Conservation (phyloP, 2,797 vertebrate species). For the Sylvia borin region DNA sequence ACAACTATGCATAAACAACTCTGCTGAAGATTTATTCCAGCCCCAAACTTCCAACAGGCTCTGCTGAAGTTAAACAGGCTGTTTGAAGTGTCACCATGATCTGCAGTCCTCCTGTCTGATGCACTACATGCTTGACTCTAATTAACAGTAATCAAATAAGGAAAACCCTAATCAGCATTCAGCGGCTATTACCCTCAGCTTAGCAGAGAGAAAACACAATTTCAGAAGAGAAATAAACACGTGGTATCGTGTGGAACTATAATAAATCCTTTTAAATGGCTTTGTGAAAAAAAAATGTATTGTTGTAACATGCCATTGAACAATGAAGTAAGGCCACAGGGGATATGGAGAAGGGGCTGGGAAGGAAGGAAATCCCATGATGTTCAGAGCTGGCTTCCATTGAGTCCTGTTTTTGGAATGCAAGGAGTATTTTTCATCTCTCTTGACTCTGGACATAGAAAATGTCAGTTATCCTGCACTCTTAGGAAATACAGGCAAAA, state of each 20-base stretch:
- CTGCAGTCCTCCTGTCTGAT: slow-evolving; percentile 36
- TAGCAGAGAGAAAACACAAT: slow-evolving; percentile 32
- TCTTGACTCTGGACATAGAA: not conserved
- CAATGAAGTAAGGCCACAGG: not conserved
- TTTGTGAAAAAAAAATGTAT: not conserved
- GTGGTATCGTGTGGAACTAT: not conserved
- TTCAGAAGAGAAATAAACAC: slow-evolving; percentile 42
- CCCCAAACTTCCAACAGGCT: slow-evolving; percentile 43
- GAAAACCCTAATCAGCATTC: slow-evolving; percentile 64
- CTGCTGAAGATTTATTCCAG: slow-evolving; percentile 11
- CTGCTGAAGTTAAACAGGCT: slow-evolving; percentile 45
- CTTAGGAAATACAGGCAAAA: not conserved
- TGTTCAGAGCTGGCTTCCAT: not conserved
- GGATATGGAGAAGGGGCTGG: not conserved
- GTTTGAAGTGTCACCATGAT: slow-evolving; percentile 67
- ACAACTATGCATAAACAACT: slow-evolving; percentile 62
- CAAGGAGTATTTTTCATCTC: not conserved
- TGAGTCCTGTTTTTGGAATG: not conserved
- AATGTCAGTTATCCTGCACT: not conserved
- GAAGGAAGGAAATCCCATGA: not conserved
- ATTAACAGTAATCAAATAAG: slow-evolving; percentile 73
- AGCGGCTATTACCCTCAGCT: slow-evolving; percentile 39
- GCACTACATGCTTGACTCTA: slow-evolving; percentile 49
- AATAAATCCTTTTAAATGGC: slow-evolving; percentile 2
- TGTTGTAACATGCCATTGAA: not conserved